A percentile compares a stretch with the other conserved stretches of the same genome.
Evolutionary conservation across 2,113 vertebrate genomes (phyloP).

Genomic region (human): DNA sequence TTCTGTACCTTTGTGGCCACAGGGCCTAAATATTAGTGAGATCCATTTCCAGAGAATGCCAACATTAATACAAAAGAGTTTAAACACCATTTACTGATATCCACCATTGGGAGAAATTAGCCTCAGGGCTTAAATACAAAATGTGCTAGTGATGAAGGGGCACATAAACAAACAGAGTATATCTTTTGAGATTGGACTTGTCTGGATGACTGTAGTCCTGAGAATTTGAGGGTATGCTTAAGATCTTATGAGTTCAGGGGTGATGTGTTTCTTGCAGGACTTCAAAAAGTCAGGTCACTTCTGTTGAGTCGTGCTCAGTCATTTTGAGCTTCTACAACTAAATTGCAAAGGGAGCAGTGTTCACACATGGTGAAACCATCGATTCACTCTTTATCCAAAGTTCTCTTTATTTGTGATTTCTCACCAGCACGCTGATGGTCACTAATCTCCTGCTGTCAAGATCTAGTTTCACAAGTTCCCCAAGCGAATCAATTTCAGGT

Average conservation of each 20-base stretch:
- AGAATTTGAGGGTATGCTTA: background rate
- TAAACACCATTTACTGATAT: background rate
- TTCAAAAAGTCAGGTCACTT: background rate
- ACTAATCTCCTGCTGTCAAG: conserved; percentile 55
- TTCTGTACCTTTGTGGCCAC: background rate
- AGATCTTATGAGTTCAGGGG: background rate
- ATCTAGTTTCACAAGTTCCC: conserved; percentile 55
- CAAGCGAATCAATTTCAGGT: conserved; percentile 35
- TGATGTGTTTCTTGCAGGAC: background rate
- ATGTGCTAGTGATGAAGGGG: background rate
- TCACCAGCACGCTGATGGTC: conserved; percentile 24
- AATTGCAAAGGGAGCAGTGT: background rate
- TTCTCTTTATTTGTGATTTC: conserved; percentile 50
- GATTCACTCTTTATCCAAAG: background rate
- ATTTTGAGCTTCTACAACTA: background rate
- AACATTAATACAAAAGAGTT: background rate
- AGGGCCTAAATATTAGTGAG: background rate
- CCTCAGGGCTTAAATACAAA: background rate
- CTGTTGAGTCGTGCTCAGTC: background rate
- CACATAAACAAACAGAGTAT: background rate
- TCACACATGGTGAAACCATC: conserved; percentile 11
- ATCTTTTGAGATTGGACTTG: background rate
- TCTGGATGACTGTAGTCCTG: background rate
- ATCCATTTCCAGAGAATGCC: background rate
- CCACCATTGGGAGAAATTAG: background rate